Conservation (phyloP, 2,113 vertebrate species). For the Ovis canadensis region DNA sequence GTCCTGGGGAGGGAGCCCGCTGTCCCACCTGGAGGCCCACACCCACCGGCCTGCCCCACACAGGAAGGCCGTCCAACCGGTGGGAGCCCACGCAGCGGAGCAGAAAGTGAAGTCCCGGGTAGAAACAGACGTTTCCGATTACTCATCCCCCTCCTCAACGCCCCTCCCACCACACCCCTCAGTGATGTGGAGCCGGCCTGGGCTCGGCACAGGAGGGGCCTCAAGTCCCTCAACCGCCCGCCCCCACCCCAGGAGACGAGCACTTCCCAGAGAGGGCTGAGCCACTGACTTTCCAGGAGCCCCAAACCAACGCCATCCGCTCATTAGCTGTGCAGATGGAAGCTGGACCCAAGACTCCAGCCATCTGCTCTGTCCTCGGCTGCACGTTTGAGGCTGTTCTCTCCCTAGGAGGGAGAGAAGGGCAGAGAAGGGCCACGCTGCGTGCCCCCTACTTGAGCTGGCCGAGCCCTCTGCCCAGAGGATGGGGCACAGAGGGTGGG, state of each 20-base stretch:
- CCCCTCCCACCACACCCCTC: background rate
- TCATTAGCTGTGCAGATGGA: conserved; percentile 53
- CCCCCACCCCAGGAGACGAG: background rate
- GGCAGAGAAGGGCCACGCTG: background rate
- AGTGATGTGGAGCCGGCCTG: rapidly evolving
- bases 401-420: no score
- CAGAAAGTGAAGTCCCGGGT: background rate
- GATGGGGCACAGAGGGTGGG: rapidly evolving
- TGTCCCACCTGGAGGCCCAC: background rate
- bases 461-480: background rate
- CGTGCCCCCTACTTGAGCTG: rapidly evolving
- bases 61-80: background rate
- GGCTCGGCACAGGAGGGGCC: background rate
- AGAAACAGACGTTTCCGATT: background rate
- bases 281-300: background rate
- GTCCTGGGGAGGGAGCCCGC: background rate
- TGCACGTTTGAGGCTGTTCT: background rate
- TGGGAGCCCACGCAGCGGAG: background rate
- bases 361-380: conserved; percentile 9
- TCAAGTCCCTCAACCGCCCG: rapidly evolving
- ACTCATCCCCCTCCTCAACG: background rate
- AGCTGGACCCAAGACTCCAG: background rate
- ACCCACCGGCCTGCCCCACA: background rate
- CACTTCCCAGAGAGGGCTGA: background rate
- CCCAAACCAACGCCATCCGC: background rate